Evolutionary conservation across 2,113 vertebrate genomes (phyloP), one percentile per base, ranked within the genome.

Genomic region (Rhizomys pruinosus): DNA sequence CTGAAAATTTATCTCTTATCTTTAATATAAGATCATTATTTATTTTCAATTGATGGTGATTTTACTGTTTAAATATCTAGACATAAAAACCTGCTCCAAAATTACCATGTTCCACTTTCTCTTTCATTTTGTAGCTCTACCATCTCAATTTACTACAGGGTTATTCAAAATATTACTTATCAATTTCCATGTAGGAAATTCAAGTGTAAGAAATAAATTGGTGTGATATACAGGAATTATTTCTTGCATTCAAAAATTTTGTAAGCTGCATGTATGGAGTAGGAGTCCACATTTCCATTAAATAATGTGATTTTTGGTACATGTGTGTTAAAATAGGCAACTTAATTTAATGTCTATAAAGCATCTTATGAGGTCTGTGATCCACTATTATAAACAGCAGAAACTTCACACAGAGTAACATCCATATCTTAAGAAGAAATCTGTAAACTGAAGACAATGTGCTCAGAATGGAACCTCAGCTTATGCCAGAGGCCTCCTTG

Each of bases 381-480:
- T 32, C 12, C 8, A n/a, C 29, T 34, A 4, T 55, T 20, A 52
- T 0, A 85, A 17, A 84, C 3, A 61, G 47, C 0, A 11, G n/a
- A 3, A 23, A 2, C 0, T 2, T 42, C 7, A 19, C 16, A 20
- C 0, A 6, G 15, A 64, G 44, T 0, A 37, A 11, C n/a, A 77
- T 15, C 0, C 25, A 7, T 34, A 2, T 2, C 17, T 34, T 64
- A 37, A 22, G 29, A 27, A 92, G 17, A n/a, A 78, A 6, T 29
- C 42, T 66, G 57, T 12, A n/a, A 37, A 7, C 1, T 3, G 27
- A 17, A 68, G 23, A n/a, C 69, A 3, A 7, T 8, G 22, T 63
- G n/a, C 42, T 93, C 77, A 55, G 61, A 59, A 15, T 27, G 5
- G 1, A 82, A 52, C 10, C 73, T 7, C 0, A 39, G 32, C 22